Evolutionary conservation across 2,888 invertebrate genomes (phyloP), one percentile per base, ranked within the genome.

Genomic region (Ectemnius cavifrons): DNA sequence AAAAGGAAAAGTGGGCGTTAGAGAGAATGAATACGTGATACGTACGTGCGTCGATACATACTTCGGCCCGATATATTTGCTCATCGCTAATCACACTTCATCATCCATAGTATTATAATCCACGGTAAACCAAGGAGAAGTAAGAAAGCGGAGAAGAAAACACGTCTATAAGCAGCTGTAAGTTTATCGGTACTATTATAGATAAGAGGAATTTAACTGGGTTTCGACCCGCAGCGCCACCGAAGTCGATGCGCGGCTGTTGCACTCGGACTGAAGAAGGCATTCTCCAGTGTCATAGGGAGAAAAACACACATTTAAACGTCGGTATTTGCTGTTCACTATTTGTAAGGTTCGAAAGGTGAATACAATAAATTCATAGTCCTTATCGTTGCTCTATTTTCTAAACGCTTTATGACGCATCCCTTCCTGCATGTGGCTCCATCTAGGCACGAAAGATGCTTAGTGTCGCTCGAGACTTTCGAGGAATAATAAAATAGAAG

Each of bases 251-350:
- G 8, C 11, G 37, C 5, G 37, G 37, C 5, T 6, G 37, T 37
- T 4, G 37, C 37, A 11, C 37, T 37, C 37, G 8, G 37, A 37
- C 8, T 11, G 37, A 11, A 1, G 37, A 37, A 37, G 37, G 37
- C 5, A 37, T 8, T 11, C 37, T 37, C 37, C 37, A 37, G 6
- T 61, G 60, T 57, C 66, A 78, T 77, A 80, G 70, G 63, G 66
- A 71, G 37, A 37, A 37, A 37, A 37, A 37, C 14, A 78, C 70
- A 65, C 83, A 86, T 84, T 85, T 85, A 87, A 37, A 87, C 85
- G 88, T 89, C 85, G 86, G 82, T 89, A 90, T 86, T 89, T 84
- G 85, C 86, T 90, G 89, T 90, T 89, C 87, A 89, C 87, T 90
- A 89, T 90, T 90, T 90, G 89, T 90, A 89, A 89, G 84, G 83